phyloP scores from a whole-genome alignment of 2,888 invertebrate genomes.

The Ethmia dodecea region DNA sequence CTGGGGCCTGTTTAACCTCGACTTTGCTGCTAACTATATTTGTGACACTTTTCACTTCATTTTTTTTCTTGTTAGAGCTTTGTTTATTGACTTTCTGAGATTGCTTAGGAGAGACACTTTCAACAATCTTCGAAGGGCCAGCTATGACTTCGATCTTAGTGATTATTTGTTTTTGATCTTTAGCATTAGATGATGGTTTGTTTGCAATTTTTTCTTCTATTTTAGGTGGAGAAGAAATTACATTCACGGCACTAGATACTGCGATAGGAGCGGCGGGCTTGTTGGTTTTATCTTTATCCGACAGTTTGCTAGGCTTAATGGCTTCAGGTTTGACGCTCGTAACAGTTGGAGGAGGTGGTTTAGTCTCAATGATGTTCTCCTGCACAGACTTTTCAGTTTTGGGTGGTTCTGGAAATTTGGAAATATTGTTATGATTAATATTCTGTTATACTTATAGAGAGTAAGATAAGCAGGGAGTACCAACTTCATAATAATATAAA shows the following conservation, averaged over 20 bases:
- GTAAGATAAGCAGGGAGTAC: too few species aligned
- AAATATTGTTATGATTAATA: too few species aligned
- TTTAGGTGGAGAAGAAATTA: conserved; percentile 58
- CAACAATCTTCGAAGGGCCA: conserved; percentile 68
- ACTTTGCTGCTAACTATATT: conserved; percentile 66
- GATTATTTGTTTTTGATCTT: conserved; percentile 66
- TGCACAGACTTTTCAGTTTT: conserved; percentile 60
- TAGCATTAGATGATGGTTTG: conserved; percentile 61
- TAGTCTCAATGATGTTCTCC: conserved; percentile 70
- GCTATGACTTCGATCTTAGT: conserved; percentile 77
- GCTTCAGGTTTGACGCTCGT: conserved; percentile 58
- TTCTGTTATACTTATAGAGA: too few species aligned
- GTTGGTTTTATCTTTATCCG: conserved; percentile 55
- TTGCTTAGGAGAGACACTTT: conserved; percentile 46
- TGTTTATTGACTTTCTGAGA: conserved; percentile 46
- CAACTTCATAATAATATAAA: too few species aligned
- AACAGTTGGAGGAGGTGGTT: conserved; percentile 58
- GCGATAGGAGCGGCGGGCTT: conserved; percentile 50
- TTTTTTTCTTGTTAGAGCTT: conserved; percentile 42
- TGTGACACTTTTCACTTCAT: conserved; percentile 54
- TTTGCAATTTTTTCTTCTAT: conserved; percentile 61
- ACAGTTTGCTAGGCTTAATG: conserved; percentile 65
- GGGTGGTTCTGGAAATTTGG: conserved; percentile 54
- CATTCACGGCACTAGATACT: conserved; percentile 58
- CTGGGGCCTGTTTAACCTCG: conserved; percentile 64